Percentiles rank a stretch among this genome's conserved stretches.
Conservation (phyloP, 2,888 invertebrate species). For the Saturnia japonica region DNA sequence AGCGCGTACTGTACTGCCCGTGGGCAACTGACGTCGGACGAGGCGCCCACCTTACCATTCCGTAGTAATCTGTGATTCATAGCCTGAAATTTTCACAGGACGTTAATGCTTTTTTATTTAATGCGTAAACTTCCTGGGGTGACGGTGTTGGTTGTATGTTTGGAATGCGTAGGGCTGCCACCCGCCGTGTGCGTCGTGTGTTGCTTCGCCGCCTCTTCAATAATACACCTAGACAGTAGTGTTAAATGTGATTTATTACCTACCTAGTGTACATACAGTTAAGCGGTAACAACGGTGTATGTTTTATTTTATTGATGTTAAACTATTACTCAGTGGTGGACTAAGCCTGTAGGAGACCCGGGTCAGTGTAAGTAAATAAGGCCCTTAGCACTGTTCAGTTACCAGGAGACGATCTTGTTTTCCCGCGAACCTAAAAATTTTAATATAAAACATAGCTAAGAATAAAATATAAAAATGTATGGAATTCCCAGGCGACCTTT, state of each 20-base stretch:
- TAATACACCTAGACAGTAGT: slow-evolving; percentile 43
- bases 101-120: slow-evolving; percentile 33
- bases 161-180: slow-evolving; percentile 6
- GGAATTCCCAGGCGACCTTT: too few species aligned
- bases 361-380: too few species aligned
- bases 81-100: slow-evolving; percentile 41
- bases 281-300: slow-evolving; percentile 73
- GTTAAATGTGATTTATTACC: slow-evolving; percentile 65
- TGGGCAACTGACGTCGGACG: slow-evolving; percentile 70
- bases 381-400: too few species aligned
- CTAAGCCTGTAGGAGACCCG: too few species aligned
- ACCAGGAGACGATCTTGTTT: too few species aligned
- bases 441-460: too few species aligned
- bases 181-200: neutral
- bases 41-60: slow-evolving; percentile 46
- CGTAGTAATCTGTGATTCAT: slow-evolving; percentile 59
- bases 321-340: slow-evolving; percentile 55
- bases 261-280: slow-evolving; percentile 74
- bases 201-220: slow-evolving; percentile 6
- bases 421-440: too few species aligned
- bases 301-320: slow-evolving; percentile 72
- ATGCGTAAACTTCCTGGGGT: slow-evolving; percentile 38
- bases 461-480: too few species aligned
- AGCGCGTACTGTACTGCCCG: slow-evolving; percentile 71
- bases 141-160: slow-evolving; percentile 33